phyloP scores from a whole-genome alignment of 1,140 invertebrate genomes.

The Leptinotarsa texana region DNA sequence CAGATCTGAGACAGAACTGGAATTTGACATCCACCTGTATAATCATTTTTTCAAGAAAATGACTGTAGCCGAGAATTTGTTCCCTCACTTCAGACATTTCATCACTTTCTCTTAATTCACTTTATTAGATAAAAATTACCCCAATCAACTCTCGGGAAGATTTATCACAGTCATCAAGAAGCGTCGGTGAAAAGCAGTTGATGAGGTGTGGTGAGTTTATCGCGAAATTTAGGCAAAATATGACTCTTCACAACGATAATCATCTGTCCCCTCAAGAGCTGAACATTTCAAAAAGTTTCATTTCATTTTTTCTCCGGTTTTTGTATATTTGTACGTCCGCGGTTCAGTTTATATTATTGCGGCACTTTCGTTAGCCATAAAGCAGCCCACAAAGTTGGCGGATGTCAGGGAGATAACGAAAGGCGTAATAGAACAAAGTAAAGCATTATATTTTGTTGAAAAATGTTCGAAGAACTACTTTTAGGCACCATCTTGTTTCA shows the following conservation, averaged over 20 bases:
- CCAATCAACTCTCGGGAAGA: background rate
- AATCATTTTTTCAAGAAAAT: too few relatives aligned
- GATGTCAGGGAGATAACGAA: too few relatives aligned
- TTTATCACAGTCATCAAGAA: conserved; percentile 14
- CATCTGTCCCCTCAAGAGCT: background rate
- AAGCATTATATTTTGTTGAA: too few relatives aligned
- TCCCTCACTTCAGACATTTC: background rate
- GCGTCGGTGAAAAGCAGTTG: conserved; percentile 8
- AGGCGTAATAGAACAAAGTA: too few relatives aligned
- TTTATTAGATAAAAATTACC: conserved; percentile 1
- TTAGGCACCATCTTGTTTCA: too few relatives aligned
- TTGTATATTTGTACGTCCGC: background rate
- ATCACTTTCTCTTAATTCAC: background rate
- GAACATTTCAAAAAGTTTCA: conserved; percentile 11
- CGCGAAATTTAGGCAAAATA: conserved; percentile 17
- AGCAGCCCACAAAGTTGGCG: too few relatives aligned
- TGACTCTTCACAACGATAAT: conserved; percentile 16
- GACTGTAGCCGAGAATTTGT: background rate
- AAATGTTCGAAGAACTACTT: too few relatives aligned
- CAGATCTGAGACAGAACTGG: too few relatives aligned
- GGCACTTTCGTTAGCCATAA: too few relatives aligned
- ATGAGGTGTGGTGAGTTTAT: conserved; percentile 24
- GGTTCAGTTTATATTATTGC: too few relatives aligned
- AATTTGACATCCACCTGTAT: too few relatives aligned
- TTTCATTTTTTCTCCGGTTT: conserved; percentile 4